These are phyloP conservation scores for Ptychochromis oligacanthus DNA, from an alignment of 2,113 vertebrate genomes.

Conservation along the genomic window DNA sequence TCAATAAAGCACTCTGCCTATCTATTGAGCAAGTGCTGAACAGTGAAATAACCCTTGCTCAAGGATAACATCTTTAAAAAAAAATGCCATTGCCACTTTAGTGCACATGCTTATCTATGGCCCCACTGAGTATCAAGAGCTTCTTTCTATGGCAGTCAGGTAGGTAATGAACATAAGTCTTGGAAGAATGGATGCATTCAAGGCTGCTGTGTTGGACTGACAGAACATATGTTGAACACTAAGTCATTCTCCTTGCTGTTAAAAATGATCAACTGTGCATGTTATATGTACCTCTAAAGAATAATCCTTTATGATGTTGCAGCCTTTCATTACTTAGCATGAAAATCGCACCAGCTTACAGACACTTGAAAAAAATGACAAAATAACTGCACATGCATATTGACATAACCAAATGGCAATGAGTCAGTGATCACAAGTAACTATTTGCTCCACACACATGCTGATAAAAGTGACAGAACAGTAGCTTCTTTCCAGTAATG, in stretches of 20 bases:
- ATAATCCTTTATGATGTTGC: background rate
- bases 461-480: conserved; percentile 6
- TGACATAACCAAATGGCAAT: background rate
- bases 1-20: conserved; percentile 2
- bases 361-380: background rate
- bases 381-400: background rate
- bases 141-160: conserved; percentile 37
- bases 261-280: conserved; percentile 2
- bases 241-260: background rate
- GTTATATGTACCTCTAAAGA: background rate
- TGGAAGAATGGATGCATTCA: conserved; percentile 7
- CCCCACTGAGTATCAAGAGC: background rate
- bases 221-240: background rate
- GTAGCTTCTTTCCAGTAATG: conserved; percentile 10
- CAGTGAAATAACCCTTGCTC: conserved; percentile 1
- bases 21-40: conserved; percentile 6
- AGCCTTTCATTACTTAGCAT: background rate
- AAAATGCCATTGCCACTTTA: background rate
- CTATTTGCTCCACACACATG: background rate
- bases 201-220: conserved; percentile 9
- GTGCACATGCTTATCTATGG: background rate
- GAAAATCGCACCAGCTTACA: background rate
- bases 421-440: background rate
- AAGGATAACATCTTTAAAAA: conserved; percentile 19
- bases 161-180: conserved; percentile 18